Evolutionary conservation across 1,140 invertebrate species (phyloP).

Genomic region (Acromyrmex echinatior): DNA sequence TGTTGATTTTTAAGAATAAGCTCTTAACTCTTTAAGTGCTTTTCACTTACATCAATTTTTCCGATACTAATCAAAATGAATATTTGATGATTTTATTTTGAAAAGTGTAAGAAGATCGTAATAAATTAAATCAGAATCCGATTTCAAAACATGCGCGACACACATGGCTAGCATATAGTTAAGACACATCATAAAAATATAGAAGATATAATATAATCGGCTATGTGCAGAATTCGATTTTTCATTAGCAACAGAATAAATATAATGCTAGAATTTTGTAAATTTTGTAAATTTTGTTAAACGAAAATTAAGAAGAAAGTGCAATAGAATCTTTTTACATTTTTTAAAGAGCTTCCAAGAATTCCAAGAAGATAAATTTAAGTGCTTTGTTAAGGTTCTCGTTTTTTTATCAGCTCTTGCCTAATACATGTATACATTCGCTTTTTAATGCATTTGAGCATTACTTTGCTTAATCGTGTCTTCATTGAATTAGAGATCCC

Average conservation of each 20-base stretch:
- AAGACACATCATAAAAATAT: neutral
- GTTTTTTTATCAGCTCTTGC: neutral
- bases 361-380: neutral
- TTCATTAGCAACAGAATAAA: neutral
- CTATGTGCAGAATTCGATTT: neutral
- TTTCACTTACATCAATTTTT: conserved; percentile 38
- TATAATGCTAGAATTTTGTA: neutral
- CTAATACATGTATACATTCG: neutral
- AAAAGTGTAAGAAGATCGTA: neutral
- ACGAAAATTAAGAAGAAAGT: neutral
- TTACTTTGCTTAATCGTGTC: conserved; percentile 25
- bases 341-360: neutral
- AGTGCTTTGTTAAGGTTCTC: neutral
- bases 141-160: conserved; percentile 11
- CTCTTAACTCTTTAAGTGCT: neutral
- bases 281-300: neutral
- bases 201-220: neutral
- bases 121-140: neutral
- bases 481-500: conserved; percentile 29
- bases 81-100: conserved; percentile 9
- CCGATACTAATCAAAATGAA: neutral
- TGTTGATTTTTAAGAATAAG: conserved; percentile 28
- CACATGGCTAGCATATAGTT: neutral
- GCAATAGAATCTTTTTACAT: neutral
- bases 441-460: conserved; percentile 15